phyloP scores from a whole-genome alignment of 2,888 invertebrate genomes.

The Stenoptilia bipunctidactyla region DNA sequence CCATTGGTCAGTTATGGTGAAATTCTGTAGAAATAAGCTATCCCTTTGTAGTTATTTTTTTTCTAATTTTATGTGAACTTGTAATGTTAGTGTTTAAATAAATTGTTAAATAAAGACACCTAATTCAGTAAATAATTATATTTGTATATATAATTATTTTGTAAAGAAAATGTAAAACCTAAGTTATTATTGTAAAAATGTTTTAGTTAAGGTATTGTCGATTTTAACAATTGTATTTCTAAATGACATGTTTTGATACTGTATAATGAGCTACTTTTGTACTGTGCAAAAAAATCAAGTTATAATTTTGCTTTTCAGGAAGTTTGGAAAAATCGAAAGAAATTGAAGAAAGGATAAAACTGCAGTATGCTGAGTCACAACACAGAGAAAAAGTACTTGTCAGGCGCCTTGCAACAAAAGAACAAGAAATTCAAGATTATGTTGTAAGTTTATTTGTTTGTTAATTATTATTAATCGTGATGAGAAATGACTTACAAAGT shows the following conservation, averaged over 20 bases:
- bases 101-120: too few species aligned
- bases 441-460: constrained; percentile 82
- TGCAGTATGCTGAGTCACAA: constrained; percentile 87
- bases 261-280: too few species aligned
- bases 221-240: constrained; percentile 24
- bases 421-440: constrained; percentile 97
- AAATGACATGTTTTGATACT: neutral
- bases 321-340: constrained; percentile 80
- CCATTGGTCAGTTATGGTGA: too few species aligned
- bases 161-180: too few species aligned
- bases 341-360: constrained; percentile 83
- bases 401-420: constrained; percentile 92
- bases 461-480: too few species aligned
- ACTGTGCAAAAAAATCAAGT: neutral
- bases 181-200: constrained; percentile 13
- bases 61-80: too few species aligned
- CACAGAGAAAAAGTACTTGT: constrained; percentile 93
- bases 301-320: constrained; percentile 55
- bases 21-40: too few species aligned
- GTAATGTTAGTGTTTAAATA: too few species aligned
- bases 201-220: constrained; percentile 69
- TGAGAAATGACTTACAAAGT: too few species aligned
- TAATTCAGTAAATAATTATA: too few species aligned
- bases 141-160: too few species aligned
- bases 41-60: too few species aligned